Conservation (phyloP, 2,888 invertebrate species). For the Drosophila mayaguana region DNA sequence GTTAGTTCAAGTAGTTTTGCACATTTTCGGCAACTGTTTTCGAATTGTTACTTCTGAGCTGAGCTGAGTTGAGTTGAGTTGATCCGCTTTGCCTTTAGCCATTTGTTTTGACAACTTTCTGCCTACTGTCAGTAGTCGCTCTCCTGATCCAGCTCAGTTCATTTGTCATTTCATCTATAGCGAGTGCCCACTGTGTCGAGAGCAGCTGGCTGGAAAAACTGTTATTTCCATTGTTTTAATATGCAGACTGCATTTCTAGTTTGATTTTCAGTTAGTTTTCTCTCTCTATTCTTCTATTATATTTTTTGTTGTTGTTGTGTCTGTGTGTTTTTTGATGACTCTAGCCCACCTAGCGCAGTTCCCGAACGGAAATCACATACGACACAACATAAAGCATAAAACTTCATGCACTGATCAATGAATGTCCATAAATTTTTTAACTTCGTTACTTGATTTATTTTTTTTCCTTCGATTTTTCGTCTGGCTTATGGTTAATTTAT, state of each 20-base stretch:
- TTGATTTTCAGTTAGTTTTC: slow-evolving; percentile 59
- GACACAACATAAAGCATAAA: slow-evolving; percentile 79
- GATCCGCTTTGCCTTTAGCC: slow-evolving; percentile 36
- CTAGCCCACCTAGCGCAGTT: slow-evolving; percentile 76
- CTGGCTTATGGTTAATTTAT: slow-evolving; percentile 76
- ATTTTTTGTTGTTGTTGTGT: slow-evolving; percentile 5
- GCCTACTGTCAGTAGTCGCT: slow-evolving; percentile 47
- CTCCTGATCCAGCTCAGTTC: slow-evolving; percentile 36
- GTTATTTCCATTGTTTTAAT: slow-evolving; percentile 64
- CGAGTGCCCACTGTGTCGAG: slow-evolving; percentile 22
- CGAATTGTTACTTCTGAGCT: slow-evolving; percentile 63
- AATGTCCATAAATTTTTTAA: slow-evolving; percentile 71
- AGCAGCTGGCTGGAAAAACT: slow-evolving; percentile 34
- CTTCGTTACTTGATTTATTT: slow-evolving; percentile 37
- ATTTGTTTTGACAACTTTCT: slow-evolving; percentile 59
- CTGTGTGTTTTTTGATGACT: slow-evolving; percentile 54
- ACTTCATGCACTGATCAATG: slow-evolving; percentile 72
- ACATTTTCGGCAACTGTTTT: slow-evolving; percentile 76
- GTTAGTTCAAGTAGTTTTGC: slow-evolving; percentile 56
- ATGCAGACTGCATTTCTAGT: slow-evolving; percentile 69
- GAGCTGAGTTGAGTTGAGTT: slow-evolving; percentile 8
- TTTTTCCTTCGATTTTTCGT: slow-evolving; percentile 25
- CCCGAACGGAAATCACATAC: slow-evolving; percentile 76
- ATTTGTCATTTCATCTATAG: slow-evolving; percentile 68
- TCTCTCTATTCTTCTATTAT: slow-evolving; percentile 1